Percentiles rank a stretch among this genome's conserved stretches.
Conservation (phyloP, 1,140 invertebrate species). For the Belonocnema kinseyi region DNA sequence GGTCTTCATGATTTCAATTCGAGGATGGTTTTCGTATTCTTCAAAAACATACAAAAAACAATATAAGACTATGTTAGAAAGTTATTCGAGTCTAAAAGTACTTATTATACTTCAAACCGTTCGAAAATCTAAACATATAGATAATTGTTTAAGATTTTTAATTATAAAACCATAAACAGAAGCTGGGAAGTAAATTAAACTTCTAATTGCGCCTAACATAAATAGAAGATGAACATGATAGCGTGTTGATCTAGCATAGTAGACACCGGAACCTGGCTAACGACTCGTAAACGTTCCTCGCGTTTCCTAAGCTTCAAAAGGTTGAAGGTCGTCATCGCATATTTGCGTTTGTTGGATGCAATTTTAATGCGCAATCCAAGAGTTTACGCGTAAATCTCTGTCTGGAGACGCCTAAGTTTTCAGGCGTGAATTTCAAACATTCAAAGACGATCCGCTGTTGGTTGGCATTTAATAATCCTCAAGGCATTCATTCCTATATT, state of each 20-base stretch:
- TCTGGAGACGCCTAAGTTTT: neutral
- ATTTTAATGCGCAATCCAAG: conserved; percentile 16
- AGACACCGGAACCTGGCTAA: conserved; percentile 3
- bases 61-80: too few species aligned
- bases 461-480: conserved; percentile 1
- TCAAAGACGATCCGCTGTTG: neutral
- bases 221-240: neutral
- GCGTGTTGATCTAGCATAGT: neutral
- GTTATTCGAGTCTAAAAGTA: too few species aligned
- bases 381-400: conserved; percentile 6
- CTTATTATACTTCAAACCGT: too few species aligned
- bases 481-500: neutral
- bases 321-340: conserved; percentile 13
- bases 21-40: too few species aligned
- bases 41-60: too few species aligned
- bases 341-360: conserved; percentile 22
- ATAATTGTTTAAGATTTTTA: neutral
- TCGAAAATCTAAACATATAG: too few species aligned
- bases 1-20: neutral
- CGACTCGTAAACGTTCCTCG: conserved; percentile 10
- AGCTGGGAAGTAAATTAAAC: neutral
- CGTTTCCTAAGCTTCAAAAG: conserved; percentile 1
- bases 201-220: neutral
- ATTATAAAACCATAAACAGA: neutral
- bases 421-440: conserved; percentile 11